These are phyloP conservation scores for Actias luna DNA, from an alignment of 2,888 invertebrate species.

Conservation along the genomic window DNA sequence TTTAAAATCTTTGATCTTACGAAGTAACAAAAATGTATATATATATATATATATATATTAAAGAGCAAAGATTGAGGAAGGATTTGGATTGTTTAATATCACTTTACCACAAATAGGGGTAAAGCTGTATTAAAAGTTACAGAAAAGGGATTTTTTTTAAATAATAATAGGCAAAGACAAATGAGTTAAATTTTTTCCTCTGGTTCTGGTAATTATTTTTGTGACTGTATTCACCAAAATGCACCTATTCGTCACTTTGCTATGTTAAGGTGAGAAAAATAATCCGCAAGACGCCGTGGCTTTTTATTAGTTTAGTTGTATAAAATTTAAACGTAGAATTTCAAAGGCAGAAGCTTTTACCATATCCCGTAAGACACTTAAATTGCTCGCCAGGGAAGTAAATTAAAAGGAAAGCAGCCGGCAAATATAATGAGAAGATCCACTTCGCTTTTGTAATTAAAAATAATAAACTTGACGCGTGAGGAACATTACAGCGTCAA, in stretches of 20 bases:
- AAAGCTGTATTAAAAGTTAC: too few species aligned
- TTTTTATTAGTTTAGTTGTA: neutral
- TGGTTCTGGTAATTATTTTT: too few species aligned
- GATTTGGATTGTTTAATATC: too few species aligned
- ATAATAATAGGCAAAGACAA: too few species aligned
- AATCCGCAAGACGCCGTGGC: neutral
- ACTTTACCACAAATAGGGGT: too few species aligned
- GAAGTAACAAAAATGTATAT: too few species aligned
- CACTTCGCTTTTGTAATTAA: slow-evolving; percentile 24
- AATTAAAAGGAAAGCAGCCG: slow-evolving; percentile 28
- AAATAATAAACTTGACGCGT: slow-evolving; percentile 27
- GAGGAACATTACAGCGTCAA: slow-evolving; percentile 1
- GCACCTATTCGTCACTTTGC: neutral
- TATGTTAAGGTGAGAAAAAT: neutral
- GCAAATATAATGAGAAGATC: slow-evolving; percentile 28
- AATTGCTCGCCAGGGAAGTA: slow-evolving; percentile 22
- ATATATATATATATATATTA: too few species aligned
- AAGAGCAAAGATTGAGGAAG: too few species aligned
- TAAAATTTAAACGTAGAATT: neutral
- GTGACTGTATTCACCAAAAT: too few species aligned
- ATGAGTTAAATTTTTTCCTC: too few species aligned
- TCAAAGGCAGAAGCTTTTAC: neutral
- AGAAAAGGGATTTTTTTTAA: too few species aligned
- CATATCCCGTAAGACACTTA: slow-evolving; percentile 3
- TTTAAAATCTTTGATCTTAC: too few species aligned